Conservation (phyloP, 2,888 invertebrate genomes). For the Norana najaformis region DNA sequence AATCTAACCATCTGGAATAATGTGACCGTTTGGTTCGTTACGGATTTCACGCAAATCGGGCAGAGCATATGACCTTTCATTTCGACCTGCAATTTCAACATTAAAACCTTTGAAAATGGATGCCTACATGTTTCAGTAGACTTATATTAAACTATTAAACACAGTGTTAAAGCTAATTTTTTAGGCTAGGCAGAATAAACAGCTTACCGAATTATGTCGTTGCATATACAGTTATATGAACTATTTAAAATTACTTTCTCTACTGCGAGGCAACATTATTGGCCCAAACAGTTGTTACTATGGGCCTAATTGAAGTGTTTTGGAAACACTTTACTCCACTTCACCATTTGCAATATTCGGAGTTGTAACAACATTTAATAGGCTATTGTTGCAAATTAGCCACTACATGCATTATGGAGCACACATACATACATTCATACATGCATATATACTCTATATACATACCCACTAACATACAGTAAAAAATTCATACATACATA, state of each 20-base stretch:
- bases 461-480: no score
- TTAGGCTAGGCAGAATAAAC: no score
- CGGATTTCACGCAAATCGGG: not conserved
- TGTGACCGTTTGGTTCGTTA: not conserved
- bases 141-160: not conserved
- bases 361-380: not conserved
- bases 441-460: no score
- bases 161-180: not conserved
- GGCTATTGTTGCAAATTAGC: no score
- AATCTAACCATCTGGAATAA: constrained; percentile 3
- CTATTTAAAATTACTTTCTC: no score
- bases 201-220: no score
- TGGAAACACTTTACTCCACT: no score
- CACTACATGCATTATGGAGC: no score
- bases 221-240: no score
- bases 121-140: not conserved
- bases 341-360: not conserved
- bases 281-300: not conserved
- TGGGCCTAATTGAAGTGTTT: not conserved
- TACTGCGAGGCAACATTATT: not conserved
- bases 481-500: no score
- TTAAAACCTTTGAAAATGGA: not conserved
- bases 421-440: no score
- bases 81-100: not conserved
- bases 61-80: not conserved